Base-by-base conservation (phyloP, 2,888 invertebrate species). In the Drosophila falleni region DNA sequence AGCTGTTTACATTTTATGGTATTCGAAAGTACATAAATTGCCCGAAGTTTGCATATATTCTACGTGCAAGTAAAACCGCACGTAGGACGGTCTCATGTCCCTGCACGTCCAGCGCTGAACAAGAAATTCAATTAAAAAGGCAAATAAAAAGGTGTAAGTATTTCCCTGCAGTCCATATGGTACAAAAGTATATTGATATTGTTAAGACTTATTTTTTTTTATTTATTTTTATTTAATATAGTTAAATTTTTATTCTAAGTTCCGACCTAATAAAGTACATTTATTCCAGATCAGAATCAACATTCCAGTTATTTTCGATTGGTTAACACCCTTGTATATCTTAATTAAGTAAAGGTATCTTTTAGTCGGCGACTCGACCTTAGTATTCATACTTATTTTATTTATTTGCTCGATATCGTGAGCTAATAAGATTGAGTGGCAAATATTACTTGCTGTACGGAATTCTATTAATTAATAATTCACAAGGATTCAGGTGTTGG, bases 1-100 rank as follows among this genome's bases (percentile, higher is more conserved):
- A 63, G 35, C 39, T 74, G 64, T 64, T 80, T 80, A 71, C 73
- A 83, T 71, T 85, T 74, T 62, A 39, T 58, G 58, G 55, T 35
- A 55, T 53, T 54, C 15, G 31, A 26, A 56, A 42, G 49, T 26
- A 39, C 15, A 37, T 37, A 37, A 6, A 51, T 37, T 23, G 37
- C 47, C 42, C 6, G 11, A 13, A 15, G 49, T 16, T 6, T 19
- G 5, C n/a, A 33, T 35, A 39, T 31, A 37, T 23, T 37, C 19
- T 15, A 19, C n/a, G 15, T 37, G 37, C 26, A 15, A 39, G 49
- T 29, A 19, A 9, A 62, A 37, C 44, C 54, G 5, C 37, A 46
- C 8, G 10, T 15, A 56, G 44, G 44, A 16, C 54, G 26, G 16
- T 11, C 5, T 8, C 2, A 13, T 41, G 42, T 9, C 33, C 33